A percentile compares a stretch with the other conserved stretches of the same genome.
phyloP scores from a whole-genome alignment of 2,797 vertebrate species.

The Phaenicophaeus curvirostris region DNA sequence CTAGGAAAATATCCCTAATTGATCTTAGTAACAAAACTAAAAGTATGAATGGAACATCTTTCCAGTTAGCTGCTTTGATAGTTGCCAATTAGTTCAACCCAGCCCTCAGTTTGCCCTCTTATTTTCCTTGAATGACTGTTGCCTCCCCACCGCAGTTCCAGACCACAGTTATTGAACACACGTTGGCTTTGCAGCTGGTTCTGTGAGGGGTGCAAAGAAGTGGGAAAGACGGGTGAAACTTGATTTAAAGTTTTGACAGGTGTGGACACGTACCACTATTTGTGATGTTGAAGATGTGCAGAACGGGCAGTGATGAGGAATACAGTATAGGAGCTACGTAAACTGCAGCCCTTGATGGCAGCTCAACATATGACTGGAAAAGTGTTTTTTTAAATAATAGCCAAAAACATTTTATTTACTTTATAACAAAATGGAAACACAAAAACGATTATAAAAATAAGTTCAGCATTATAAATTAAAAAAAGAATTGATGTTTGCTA shows the following conservation, averaged over 20 bases:
- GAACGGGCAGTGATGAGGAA: not conserved
- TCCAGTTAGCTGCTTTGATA: not conserved
- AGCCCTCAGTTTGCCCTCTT: not conserved
- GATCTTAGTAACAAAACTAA: not conserved
- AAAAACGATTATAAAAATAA: not conserved
- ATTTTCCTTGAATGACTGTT: not conserved
- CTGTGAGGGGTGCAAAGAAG: not conserved
- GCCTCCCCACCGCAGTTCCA: not conserved
- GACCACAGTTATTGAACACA: accelerated
- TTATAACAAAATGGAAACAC: not conserved
- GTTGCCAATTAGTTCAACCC: not conserved
- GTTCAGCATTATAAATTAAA: not conserved
- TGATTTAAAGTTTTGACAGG: not conserved
- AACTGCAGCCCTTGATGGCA: not conserved
- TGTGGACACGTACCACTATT: not conserved
- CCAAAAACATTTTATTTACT: not conserved
- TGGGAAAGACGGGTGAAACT: not conserved
- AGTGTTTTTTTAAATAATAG: not conserved
- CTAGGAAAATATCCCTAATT: not conserved
- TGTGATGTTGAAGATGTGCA: not conserved
- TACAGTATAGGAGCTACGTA: not conserved
- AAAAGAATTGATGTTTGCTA: not conserved
- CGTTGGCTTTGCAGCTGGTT: not conserved
- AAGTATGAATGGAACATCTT: not conserved
- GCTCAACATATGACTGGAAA: not conserved